Evolutionary conservation across 2,113 vertebrate species (phyloP).

Genomic region (Numenius arquata): DNA sequence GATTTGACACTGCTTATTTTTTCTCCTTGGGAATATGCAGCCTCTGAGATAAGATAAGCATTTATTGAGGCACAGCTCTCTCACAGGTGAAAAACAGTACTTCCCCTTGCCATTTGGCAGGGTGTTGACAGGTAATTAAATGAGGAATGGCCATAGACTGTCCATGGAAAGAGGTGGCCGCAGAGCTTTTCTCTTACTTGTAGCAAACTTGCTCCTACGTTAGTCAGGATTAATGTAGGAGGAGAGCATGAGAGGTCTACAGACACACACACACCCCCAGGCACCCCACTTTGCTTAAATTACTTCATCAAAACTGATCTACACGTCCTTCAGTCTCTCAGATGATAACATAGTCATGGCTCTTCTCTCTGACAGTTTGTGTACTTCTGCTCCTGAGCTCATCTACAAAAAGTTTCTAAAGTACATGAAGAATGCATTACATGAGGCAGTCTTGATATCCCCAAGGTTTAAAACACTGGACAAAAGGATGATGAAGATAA

Average conservation of each 20-base stretch:
- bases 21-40: not conserved
- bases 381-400: not conserved
- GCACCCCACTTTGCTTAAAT: not conserved
- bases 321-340: not conserved
- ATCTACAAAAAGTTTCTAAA: not conserved
- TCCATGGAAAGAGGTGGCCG: not conserved
- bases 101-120: not conserved
- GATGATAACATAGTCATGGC: not conserved
- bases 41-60: not conserved
- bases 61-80: not conserved
- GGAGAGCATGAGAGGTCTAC: not conserved
- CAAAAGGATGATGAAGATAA: not conserved
- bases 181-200: not conserved
- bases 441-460: not conserved
- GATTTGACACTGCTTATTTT: not conserved
- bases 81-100: not conserved
- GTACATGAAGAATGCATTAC: not conserved
- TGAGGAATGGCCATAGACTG: not conserved
- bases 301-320: not conserved
- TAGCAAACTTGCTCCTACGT: not conserved
- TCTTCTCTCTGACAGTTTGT: not conserved
- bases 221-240: not conserved
- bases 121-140: not conserved
- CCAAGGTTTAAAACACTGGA: not conserved
- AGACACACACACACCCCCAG: accelerated